Percentiles rank a stretch among this genome's conserved stretches.
Conservation (phyloP, 1,140 invertebrate genomes). For the Drosophila aff. region DNA sequence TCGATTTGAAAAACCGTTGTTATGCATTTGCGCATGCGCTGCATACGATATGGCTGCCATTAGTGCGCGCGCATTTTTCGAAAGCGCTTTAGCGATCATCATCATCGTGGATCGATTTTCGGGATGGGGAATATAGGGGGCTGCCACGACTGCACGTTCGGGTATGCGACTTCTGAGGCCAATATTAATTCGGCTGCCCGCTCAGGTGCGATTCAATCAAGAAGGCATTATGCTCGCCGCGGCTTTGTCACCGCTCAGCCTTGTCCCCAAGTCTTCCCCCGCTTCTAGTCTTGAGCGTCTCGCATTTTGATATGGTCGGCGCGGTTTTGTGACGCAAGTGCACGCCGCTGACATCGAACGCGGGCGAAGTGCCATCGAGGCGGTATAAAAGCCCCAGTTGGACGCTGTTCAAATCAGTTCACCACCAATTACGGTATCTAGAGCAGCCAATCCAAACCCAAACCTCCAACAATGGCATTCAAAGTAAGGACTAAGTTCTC, state of each 20-base stretch:
- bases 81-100: conserved; percentile 67
- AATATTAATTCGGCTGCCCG: conserved; percentile 75
- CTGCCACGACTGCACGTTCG: conserved; percentile 59
- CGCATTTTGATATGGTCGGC: conserved; percentile 71
- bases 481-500: conserved; percentile 69
- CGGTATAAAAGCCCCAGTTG: conserved; percentile 79
- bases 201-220: conserved; percentile 76
- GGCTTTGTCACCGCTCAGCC: conserved; percentile 69
- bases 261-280: conserved; percentile 22
- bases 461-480: conserved; percentile 77
- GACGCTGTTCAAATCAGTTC: conserved; percentile 80
- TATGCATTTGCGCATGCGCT: conserved; percentile 81
- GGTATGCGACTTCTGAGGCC: conserved; percentile 72
- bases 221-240: conserved; percentile 73
- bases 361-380: conserved; percentile 55
- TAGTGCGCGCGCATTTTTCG: conserved; percentile 56
- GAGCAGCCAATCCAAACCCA: conserved; percentile 64
- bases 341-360: conserved; percentile 63
- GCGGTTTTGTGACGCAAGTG: conserved; percentile 73
- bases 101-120: conserved; percentile 35
- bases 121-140: conserved; percentile 4
- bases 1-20: conserved; percentile 76
- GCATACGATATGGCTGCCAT: conserved; percentile 70
- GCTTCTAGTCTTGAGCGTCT: conserved; percentile 75
- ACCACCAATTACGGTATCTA: conserved; percentile 82